Evolutionary conservation across 2,888 invertebrate species (phyloP).

Genomic region (Torymus aiolomorphi): DNA sequence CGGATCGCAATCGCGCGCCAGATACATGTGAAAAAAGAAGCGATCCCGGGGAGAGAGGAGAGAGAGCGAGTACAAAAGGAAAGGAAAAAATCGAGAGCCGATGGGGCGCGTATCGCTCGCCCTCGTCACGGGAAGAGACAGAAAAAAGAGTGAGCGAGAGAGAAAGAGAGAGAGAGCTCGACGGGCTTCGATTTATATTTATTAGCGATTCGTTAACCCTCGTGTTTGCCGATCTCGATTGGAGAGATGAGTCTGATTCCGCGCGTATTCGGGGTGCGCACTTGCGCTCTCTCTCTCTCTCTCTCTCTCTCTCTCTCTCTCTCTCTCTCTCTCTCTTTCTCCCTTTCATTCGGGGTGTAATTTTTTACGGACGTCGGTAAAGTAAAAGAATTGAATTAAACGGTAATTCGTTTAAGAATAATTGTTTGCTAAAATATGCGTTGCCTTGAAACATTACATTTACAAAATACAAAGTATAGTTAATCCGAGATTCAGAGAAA

Average conservation of each 20-base stretch:
- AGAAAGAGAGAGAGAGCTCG: background rate
- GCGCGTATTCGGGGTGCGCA: background rate
- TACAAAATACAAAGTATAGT: too few species aligned
- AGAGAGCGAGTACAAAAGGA: conserved; percentile 8
- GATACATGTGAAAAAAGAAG: conserved; percentile 26
- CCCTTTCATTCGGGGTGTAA: background rate
- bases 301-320: too few species aligned
- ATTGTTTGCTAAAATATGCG: too few species aligned
- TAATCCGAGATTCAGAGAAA: too few species aligned
- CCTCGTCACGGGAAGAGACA: conserved; percentile 46
- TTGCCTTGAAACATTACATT: too few species aligned
- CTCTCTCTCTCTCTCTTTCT: too few species aligned
- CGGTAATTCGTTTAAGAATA: too few species aligned
- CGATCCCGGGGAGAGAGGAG: conserved; percentile 12
- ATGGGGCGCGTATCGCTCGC: conserved; percentile 3
- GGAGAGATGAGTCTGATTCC: conserved; percentile 32
- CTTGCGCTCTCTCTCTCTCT: too few species aligned
- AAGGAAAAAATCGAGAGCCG: background rate
- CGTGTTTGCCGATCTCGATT: conserved; percentile 50
- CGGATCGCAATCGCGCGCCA: conserved; percentile 6
- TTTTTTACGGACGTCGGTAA: background rate
- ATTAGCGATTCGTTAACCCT: conserved; percentile 58
- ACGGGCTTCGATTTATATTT: conserved; percentile 59
- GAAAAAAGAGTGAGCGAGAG: conserved; percentile 8
- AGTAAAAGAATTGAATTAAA: background rate